Evolutionary conservation across 2,888 invertebrate genomes (phyloP), one percentile per base, ranked within the genome.

Genomic region (Lathronympha strigana): DNA sequence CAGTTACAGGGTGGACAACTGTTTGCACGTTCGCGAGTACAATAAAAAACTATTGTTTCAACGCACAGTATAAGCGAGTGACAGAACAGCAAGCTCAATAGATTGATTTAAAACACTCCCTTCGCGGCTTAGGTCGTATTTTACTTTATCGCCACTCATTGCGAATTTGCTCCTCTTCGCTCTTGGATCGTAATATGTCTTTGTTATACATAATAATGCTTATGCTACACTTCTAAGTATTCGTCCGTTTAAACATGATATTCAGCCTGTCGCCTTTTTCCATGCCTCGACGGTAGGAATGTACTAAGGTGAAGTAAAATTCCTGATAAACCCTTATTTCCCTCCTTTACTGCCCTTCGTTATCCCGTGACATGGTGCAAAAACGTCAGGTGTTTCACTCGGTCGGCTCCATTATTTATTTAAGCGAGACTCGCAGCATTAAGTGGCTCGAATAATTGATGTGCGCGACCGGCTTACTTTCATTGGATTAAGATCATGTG

Each of bases 391-490:
- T 82, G 81, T 76, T 75, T 70, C 74, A 72, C 72, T 72, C 74
- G 69, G 61, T 43, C 51, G 47, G 38, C 73, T 77, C 69, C 77
- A 83, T 83, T 78, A 81, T 80, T 78, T 75, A 83, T 78, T 67
- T 70, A 71, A 71, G 72, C 74, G 72, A 70, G 76, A 76, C 72
- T 72, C 75, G 28, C 47, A 71, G 77, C 78, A 81, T 83, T 83
- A 83, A 82, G 82, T 79, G 80, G 72, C 61, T 63, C 69, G 75
- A 82, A 83, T 83, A 82, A 82, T 83, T 79, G 76, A 84, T 82
- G 75, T 72, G 63, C 25, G 60, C 33, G 45, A 17, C 45, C 11
- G 57, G 50, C 57, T 28, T 43, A 43, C 57, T 64, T 63, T 60
- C 47, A 60, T 60, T 36, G 51, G 45, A 60, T 60, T 64, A 64